Conservation (phyloP, 53 echinoderm and acorn worm species). For the Actinopyga echinites region DNA sequence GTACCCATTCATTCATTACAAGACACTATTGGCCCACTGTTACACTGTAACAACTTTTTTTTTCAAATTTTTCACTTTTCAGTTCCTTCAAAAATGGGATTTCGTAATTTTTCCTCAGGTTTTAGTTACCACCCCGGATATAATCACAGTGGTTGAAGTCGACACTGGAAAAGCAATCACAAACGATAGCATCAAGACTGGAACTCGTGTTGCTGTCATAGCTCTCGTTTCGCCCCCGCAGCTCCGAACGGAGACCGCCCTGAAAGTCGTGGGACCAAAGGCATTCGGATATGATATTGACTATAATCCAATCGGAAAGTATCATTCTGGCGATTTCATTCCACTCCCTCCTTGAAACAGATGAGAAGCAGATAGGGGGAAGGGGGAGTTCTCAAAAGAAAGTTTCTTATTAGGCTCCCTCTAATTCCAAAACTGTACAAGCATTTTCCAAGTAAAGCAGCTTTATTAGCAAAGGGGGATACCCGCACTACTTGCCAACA, state of each 20-base stretch:
- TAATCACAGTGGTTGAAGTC: conserved; percentile 75
- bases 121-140: conserved; percentile 77
- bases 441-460: too few species aligned
- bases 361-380: neutral
- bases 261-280: conserved; percentile 69
- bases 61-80: too few species aligned
- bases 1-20: too few species aligned
- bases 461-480: too few species aligned
- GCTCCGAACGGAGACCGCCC: conserved; percentile 63
- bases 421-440: too few species aligned
- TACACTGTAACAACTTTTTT: too few species aligned
- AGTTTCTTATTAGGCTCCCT: too few species aligned
- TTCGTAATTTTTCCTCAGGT: too few species aligned
- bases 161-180: conserved; percentile 74
- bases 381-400: too few species aligned
- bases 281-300: conserved; percentile 79
- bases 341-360: conserved; percentile 57
- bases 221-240: conserved; percentile 64
- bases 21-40: too few species aligned
- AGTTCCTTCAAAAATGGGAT: too few species aligned
- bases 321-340: conserved; percentile 42
- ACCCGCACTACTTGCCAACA: too few species aligned
- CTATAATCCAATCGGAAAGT: conserved; percentile 66
- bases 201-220: conserved; percentile 74
- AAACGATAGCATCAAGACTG: conserved; percentile 74